Evolutionary conservation across 1,140 invertebrate genomes (phyloP), one percentile per base, ranked within the genome.

Genomic region (Cydia splendana): DNA sequence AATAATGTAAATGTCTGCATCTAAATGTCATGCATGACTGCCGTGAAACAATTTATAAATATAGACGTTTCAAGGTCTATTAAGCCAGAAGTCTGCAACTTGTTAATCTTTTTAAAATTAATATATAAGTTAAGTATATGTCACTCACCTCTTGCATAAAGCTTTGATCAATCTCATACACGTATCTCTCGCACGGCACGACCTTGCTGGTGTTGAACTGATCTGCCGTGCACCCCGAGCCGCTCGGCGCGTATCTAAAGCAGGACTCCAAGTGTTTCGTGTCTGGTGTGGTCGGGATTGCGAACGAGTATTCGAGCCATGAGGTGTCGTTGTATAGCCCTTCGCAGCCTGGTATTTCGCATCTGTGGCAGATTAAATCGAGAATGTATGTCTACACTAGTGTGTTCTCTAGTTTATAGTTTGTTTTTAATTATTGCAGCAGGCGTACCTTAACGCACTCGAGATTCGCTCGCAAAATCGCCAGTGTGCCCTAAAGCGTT

Each of bases 311-410:
- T 2, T 87, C 42, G 0, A 87, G 45, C 91, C 91, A 93, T 3
- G 90, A 91, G 0, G 90, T 93, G 73, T 91, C 89, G 75, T 89
- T 93, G 79, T 87, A 90, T 20, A 84, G 85, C n/a, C 85, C 76
- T 76, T 93, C 91, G 51, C 91, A 92, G n/a, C 87, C 89, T 6
- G 83, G 20, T 4, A 92, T 79, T 79, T 90, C 84, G 65, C 91
- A 92, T 79, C 91, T 92, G 78, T 10, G 67, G n/a, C 34, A 42
- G n/a, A 45, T 42, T 18, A 83, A 10, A 48, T 48, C 15, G 45
- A 4, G 13, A 48, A 48, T 12, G 4, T 48, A 48, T 15, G 13
- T 42, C 7, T 42, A 42, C 34, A 45, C 3, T 12, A 15, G 45
- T 48, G 45, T 15, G 45, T 48, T 42, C 10, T 42, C 45, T 48